Evolutionary conservation across 92 coral and sea anemone genomes (phyloP).

Genomic region (Porites divaricata): DNA sequence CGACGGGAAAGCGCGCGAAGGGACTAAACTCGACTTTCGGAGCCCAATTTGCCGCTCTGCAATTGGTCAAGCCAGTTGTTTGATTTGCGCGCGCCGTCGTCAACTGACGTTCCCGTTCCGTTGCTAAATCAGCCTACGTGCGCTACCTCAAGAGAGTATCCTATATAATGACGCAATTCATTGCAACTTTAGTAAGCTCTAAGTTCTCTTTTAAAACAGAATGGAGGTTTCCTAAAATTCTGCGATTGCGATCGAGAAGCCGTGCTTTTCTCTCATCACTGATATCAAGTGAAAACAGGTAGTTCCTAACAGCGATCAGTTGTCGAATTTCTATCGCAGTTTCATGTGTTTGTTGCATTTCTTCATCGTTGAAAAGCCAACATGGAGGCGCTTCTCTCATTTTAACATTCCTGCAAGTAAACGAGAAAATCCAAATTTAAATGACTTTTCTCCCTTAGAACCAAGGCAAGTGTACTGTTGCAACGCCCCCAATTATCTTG

Average conservation of each 20-base stretch:
- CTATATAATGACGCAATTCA: neutral
- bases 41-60: no score
- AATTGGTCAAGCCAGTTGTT: no score
- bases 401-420: conserved; percentile 4
- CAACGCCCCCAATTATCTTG: no score
- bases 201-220: neutral
- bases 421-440: neutral
- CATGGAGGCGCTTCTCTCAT: conserved; percentile 50
- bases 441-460: neutral
- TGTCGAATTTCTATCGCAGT: conserved; percentile 49
- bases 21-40: no score
- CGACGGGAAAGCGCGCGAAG: no score
- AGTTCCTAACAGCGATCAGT: conserved; percentile 27
- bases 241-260: conserved; percentile 12
- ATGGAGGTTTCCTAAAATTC: conserved; percentile 10
- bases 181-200: neutral
- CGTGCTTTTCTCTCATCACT: conserved; percentile 36
- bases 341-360: conserved; percentile 19
- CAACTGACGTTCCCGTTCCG: no score
- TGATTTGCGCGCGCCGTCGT: no score
- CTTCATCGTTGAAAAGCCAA: conserved; percentile 64
- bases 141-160: neutral
- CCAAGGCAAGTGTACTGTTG: no score
- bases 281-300: conserved; percentile 26
- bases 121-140: no score